phyloP scores from a whole-genome alignment of 2,888 invertebrate genomes.

The Siphlonurus alternatus region DNA sequence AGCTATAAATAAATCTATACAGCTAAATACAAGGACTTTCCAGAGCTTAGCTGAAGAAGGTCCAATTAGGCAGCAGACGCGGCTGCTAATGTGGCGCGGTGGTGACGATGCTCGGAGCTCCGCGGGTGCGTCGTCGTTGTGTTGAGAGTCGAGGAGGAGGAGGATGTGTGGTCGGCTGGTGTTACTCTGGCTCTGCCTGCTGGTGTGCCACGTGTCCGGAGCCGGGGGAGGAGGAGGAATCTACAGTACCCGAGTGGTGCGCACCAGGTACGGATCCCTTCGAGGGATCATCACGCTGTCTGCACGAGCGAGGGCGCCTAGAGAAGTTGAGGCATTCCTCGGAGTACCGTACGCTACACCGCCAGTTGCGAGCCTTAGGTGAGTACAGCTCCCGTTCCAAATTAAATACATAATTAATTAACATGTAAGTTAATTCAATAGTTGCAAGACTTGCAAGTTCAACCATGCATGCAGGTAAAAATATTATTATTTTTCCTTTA shows the following conservation, averaged over 20 bases:
- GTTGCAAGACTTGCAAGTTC: too few relatives aligned
- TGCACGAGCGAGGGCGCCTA: conserved; percentile 4
- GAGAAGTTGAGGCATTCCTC: conserved; percentile 66
- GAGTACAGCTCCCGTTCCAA: too few relatives aligned
- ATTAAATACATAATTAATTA: too few relatives aligned
- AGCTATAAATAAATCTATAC: background rate
- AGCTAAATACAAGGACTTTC: background rate
- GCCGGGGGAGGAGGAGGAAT: background rate
- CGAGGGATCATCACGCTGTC: conserved; percentile 66
- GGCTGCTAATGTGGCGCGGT: background rate
- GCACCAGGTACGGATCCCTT: conserved; percentile 78
- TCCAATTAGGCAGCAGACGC: too few relatives aligned
- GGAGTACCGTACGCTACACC: conserved; percentile 91
- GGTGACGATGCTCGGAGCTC: background rate
- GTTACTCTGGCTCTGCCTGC: background rate
- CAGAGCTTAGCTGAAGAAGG: too few relatives aligned
- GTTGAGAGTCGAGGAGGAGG: background rate
- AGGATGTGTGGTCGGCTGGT: background rate
- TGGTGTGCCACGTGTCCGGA: background rate
- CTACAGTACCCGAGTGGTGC: conserved; percentile 64
- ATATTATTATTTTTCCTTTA: too few relatives aligned
- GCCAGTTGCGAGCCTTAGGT: conserved; percentile 75
- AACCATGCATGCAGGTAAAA: too few relatives aligned
- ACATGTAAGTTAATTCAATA: too few relatives aligned
- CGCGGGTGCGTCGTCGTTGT: background rate